These are phyloP conservation scores for Pseudolycoriella hygida DNA, from an alignment of 2,888 invertebrate genomes.

Conservation along the genomic window DNA sequence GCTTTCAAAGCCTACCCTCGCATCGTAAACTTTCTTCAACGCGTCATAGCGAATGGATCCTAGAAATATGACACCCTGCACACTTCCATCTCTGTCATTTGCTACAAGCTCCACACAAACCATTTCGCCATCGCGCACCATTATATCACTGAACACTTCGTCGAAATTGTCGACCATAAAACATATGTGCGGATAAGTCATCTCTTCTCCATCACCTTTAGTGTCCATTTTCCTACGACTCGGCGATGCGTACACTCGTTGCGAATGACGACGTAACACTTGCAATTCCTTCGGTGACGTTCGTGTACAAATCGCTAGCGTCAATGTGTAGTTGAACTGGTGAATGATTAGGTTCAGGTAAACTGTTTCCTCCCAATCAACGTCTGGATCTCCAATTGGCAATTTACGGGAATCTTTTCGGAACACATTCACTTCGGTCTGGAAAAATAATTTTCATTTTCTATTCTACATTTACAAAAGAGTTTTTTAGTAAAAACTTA, in stretches of 20 bases:
- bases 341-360: conserved; percentile 95
- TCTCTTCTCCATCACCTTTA: conserved; percentile 95
- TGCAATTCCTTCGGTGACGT: conserved; percentile 96
- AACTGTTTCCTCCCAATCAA: conserved; percentile 99
- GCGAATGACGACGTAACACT: conserved; percentile 79
- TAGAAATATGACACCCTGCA: conserved; percentile 89
- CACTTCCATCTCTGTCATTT: conserved; percentile 64
- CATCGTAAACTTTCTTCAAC: conserved; percentile 89
- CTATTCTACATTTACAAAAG: background rate
- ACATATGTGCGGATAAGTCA: conserved; percentile 97
- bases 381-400: conserved; percentile 87
- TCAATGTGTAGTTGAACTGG: conserved; percentile 95
- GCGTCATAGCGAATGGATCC: conserved; percentile 97
- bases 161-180: conserved; percentile 99
- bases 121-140: conserved; percentile 96
- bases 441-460: conserved; percentile 17
- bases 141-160: conserved; percentile 94
- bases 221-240: conserved; percentile 93
- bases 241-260: conserved; percentile 94
- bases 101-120: conserved; percentile 96
- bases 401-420: conserved; percentile 92
- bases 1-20: conserved; percentile 48
- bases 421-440: conserved; percentile 94
- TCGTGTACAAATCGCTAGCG: conserved; percentile 92
- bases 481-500: conserved; percentile 22